Base-by-base conservation (phyloP, 2,797 vertebrate species). In the Gymnoscopelus braueri region DNA sequence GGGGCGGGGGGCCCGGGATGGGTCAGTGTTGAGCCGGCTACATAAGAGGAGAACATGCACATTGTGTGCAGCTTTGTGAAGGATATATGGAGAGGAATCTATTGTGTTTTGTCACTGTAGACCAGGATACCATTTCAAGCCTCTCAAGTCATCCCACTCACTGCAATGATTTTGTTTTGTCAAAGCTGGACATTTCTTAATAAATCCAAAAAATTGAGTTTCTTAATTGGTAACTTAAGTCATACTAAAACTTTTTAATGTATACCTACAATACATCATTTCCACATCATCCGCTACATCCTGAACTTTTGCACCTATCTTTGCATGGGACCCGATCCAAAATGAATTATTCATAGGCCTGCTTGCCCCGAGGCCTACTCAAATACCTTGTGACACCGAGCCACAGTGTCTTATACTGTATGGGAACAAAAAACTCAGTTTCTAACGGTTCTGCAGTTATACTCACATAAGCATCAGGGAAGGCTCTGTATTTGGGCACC, bases 401-500 rank as follows among this genome's bases (percentile, higher is more conserved):
- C 54, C 1, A 3, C 4, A 44, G 8, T 44, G 39, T 44, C 9
- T 44, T 44, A 44, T 44, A 44, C 7, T 44, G 8, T 44, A 44
- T 44, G 26, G 26, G 26, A 29, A 29, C 26, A 29, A 29, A 29
- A 60, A 62, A 29, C 29, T 60, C 0, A 63, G 10, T 23, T n/a
- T 0, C 8, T 8, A 1, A 23, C 44, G 13, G 19, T 39, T 61
- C 39, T 9, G 39, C 39, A 9, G 0, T 1, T 5, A 24, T 79
- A 94, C 94, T 95, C 71, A 95, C 95, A 78, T 95, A 95, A 32
- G 91, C 92, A 55, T 95, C 94, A 0, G 94, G 93, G 74, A 94
- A 95, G n/a, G 93, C 93, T 74, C 90, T 85, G 82, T 93, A 92
- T 65, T 93, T 94, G 3, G 70, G 55, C 0, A 48, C 1, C 0